These are phyloP conservation scores for Ficedula albicollis DNA, from an alignment of 2,797 vertebrate genomes.

Conservation along the genomic window DNA sequence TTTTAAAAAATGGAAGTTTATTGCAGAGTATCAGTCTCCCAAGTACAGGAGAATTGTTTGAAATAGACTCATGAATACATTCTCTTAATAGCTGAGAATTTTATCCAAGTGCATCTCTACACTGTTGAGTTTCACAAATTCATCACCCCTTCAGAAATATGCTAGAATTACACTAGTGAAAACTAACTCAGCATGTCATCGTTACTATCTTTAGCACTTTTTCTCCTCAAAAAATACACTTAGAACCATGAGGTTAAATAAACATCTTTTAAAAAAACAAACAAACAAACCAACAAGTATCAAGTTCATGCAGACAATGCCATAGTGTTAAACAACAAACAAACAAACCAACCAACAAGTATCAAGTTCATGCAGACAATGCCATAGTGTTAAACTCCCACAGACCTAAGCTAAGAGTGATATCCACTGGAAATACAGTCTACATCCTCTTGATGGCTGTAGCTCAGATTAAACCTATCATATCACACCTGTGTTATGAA, in stretches of 20 bases:
- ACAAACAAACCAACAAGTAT: neutral
- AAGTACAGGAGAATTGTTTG: neutral
- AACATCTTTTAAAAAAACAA: neutral
- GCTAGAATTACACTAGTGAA: neutral
- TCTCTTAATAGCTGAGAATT: neutral
- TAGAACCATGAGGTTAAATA: neutral
- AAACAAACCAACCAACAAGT: neutral
- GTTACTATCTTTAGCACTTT: neutral
- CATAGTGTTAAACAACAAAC: neutral
- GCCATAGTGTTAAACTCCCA: neutral
- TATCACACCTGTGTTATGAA: neutral
- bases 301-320: neutral
- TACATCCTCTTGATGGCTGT: neutral
- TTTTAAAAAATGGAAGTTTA: neutral
- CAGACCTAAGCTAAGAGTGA: slow-evolving; percentile 51
- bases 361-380: neutral
- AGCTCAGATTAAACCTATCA: neutral
- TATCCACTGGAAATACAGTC: slow-evolving; percentile 62
- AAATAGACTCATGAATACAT: neutral
- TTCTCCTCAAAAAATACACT: neutral
- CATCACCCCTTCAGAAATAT: neutral
- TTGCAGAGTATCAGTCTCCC: neutral
- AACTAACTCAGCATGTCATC: neutral
- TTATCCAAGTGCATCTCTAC: neutral
- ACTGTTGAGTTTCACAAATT: neutral